A percentile compares a stretch with the other conserved stretches of the same genome.
Evolutionary conservation across 2,113 vertebrate species (phyloP).

Genomic region (Pionites leucogaster): DNA sequence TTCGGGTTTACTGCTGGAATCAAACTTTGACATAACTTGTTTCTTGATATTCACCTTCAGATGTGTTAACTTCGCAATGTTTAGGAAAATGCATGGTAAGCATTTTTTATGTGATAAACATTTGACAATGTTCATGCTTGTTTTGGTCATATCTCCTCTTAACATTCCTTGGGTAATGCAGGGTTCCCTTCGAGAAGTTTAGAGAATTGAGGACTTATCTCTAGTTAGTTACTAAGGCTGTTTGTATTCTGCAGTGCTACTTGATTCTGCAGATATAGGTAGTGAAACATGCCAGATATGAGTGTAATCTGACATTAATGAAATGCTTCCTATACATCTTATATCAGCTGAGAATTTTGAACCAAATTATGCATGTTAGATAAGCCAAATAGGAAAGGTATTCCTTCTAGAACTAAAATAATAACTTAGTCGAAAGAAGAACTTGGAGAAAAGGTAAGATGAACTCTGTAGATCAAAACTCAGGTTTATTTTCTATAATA

Average conservation of each 20-base stretch:
- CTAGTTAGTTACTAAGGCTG: not conserved
- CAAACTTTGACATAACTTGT: not conserved
- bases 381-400: not conserved
- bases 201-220: not conserved
- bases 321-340: not conserved
- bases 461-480: not conserved
- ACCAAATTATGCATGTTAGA: not conserved
- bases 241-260: not conserved
- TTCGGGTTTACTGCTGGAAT: not conserved
- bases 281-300: not conserved
- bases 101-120: not conserved
- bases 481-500: not conserved
- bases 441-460: not conserved
- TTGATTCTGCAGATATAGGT: not conserved
- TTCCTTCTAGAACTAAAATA: not conserved
- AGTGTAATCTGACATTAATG: not conserved
- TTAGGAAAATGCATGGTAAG: not conserved
- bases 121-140: not conserved
- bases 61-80: not conserved
- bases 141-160: not conserved
- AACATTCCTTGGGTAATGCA: not conserved
- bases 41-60: not conserved
- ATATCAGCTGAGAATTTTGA: not conserved
- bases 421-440: not conserved
- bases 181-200: not conserved